Conservation (phyloP, 2,888 invertebrate genomes). For the Dendrolimus houi region DNA sequence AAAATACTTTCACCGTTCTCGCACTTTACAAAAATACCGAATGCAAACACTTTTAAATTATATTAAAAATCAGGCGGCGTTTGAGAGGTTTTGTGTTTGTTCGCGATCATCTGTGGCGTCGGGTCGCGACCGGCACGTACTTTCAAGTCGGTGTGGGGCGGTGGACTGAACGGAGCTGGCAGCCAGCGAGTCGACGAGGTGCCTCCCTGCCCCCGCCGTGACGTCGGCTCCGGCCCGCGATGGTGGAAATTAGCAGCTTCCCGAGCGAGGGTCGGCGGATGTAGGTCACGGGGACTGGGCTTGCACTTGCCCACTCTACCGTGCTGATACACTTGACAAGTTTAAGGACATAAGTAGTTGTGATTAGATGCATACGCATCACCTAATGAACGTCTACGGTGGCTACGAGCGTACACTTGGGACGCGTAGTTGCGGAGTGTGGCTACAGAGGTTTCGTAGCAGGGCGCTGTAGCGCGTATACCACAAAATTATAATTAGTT, state of each 20-base stretch:
- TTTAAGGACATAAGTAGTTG: slow-evolving; percentile 66
- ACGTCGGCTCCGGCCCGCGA: slow-evolving; percentile 57
- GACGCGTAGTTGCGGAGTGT: not conserved
- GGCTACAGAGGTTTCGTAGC: not conserved
- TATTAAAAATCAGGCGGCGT: slow-evolving; percentile 41
- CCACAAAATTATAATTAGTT: too few species aligned
- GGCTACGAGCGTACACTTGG: not conserved
- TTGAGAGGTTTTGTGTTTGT: slow-evolving; percentile 37
- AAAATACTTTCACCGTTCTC: slow-evolving; percentile 49
- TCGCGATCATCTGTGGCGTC: slow-evolving; percentile 42
- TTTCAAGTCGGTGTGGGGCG: slow-evolving; percentile 52
- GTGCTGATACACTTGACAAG: slow-evolving; percentile 67
- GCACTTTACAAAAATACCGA: slow-evolving; percentile 47
- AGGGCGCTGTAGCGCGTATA: not conserved
- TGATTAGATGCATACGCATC: slow-evolving; percentile 39
- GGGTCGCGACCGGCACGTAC: slow-evolving; percentile 48
- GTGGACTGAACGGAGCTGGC: slow-evolving; percentile 54
- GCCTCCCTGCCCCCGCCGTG: slow-evolving; percentile 51
- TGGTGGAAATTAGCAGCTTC: slow-evolving; percentile 76
- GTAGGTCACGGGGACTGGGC: slow-evolving; percentile 74
- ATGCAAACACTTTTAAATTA: slow-evolving; percentile 39
- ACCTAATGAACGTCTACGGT: slow-evolving; percentile 4
- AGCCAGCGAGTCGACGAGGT: slow-evolving; percentile 45
- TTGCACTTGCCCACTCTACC: slow-evolving; percentile 69
- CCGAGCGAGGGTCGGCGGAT: slow-evolving; percentile 72